Evolutionary conservation across 2,888 invertebrate species (phyloP).

Genomic region (Microctonus aethiopoides): DNA sequence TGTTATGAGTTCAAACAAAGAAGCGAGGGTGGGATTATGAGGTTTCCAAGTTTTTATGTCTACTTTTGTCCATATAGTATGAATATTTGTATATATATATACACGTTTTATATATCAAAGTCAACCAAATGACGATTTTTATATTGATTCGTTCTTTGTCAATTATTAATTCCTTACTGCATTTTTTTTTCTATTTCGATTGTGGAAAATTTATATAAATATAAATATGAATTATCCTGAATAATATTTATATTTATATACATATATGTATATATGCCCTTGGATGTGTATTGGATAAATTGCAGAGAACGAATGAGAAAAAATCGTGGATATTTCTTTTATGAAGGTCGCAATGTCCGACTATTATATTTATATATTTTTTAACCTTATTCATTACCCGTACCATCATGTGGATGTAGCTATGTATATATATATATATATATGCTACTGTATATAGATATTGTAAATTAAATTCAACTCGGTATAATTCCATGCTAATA

Average conservation of each 20-base stretch:
- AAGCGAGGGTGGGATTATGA: neutral
- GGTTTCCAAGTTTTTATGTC: neutral
- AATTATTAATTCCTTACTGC: neutral
- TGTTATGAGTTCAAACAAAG: neutral
- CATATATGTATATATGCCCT: neutral
- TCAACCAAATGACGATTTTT: no score
- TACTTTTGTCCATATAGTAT: neutral
- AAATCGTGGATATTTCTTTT: neutral
- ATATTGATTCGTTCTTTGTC: neutral
- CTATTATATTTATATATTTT: conserved; percentile 19
- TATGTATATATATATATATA: no score
- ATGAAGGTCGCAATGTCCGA: conserved; percentile 11
- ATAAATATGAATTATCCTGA: neutral
- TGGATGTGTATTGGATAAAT: neutral
- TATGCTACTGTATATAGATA: conserved; percentile 24
- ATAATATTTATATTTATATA: neutral
- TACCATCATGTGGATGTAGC: conserved; percentile 7
- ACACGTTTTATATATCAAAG: neutral
- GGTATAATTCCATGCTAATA: conserved; percentile 17
- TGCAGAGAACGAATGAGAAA: neutral
- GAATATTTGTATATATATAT: neutral
- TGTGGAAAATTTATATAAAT: neutral
- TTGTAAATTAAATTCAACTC: conserved; percentile 28
- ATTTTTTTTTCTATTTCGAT: neutral
- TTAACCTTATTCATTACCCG: conserved; percentile 35